Conservation (phyloP, 2,113 vertebrate genomes). For the Albula glossodonta region DNA sequence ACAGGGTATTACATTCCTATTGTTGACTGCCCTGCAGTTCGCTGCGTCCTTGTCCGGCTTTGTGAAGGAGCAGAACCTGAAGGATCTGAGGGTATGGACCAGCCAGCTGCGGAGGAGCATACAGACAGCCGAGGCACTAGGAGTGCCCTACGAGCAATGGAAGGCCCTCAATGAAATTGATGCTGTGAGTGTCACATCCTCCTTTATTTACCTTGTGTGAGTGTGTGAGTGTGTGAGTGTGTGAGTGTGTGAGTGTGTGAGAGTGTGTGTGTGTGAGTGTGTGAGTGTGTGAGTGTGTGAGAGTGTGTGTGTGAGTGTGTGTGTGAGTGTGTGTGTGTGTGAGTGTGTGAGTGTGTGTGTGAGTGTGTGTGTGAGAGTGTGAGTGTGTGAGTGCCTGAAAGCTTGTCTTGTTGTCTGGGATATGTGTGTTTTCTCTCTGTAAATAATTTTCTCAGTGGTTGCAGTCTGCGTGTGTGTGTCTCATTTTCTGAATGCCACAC, state of each 20-base stretch:
- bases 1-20: background rate
- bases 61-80: conserved; percentile 87
- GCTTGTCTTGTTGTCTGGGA: too few relatives aligned
- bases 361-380: too few relatives aligned
- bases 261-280: too few relatives aligned
- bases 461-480: background rate
- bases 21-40: conserved; percentile 69
- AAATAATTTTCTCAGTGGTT: too few relatives aligned
- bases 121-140: conserved; percentile 87
- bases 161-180: conserved; percentile 95
- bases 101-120: conserved; percentile 89
- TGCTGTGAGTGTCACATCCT: conserved; percentile 74
- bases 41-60: conserved; percentile 77
- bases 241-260: background rate
- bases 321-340: background rate
- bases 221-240: background rate
- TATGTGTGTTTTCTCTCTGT: too few relatives aligned
- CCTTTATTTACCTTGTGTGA: background rate
- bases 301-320: background rate
- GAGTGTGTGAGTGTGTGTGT: too few relatives aligned
- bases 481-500: background rate
- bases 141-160: conserved; percentile 90
- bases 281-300: too few relatives aligned
- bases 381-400: too few relatives aligned
- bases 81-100: conserved; percentile 88